phyloP scores from a whole-genome alignment of 2,113 vertebrate species.

The Albula goreensis region DNA sequence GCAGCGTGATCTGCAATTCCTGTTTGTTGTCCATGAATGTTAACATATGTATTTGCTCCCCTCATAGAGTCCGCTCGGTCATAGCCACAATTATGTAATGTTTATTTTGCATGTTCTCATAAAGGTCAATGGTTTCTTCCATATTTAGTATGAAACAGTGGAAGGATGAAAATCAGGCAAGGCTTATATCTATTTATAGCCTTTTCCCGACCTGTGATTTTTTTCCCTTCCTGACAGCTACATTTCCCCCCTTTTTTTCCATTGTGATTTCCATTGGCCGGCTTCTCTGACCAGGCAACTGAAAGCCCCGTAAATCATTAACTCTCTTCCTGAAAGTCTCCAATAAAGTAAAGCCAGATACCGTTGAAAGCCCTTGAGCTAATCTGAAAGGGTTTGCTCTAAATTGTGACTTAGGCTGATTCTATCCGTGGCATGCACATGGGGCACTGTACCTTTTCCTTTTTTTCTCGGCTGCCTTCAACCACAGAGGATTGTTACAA shows the following conservation, averaged over 20 bases:
- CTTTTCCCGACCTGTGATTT: slow-evolving; percentile 10
- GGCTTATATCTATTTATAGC: slow-evolving; percentile 27
- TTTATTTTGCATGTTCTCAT: not conserved
- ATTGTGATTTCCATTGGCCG: not conserved
- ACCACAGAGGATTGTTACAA: not conserved
- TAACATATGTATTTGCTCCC: not conserved
- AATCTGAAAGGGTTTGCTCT: not conserved
- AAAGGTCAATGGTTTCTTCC: slow-evolving; percentile 4
- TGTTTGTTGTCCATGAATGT: slow-evolving; percentile 28
- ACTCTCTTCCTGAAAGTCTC: not conserved
- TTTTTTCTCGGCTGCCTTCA: not conserved
- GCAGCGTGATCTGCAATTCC: not conserved
- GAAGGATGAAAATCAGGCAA: not conserved
- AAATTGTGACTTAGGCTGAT: not conserved
- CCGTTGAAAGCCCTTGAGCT: not conserved
- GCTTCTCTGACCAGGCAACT: not conserved
- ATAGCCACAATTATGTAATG: slow-evolving; percentile 24
- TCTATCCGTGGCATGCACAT: not conserved
- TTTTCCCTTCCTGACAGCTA: not conserved
- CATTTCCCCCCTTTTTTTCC: slow-evolving; percentile 8
- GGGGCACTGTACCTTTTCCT: not conserved
- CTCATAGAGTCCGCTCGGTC: not conserved
- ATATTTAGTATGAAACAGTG: slow-evolving; percentile 32
- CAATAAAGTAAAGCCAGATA: not conserved
- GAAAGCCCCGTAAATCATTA: slow-evolving; percentile 14